These are phyloP conservation scores for Meleagris gallopavo DNA, from an alignment of 2,113 vertebrate species.

Conservation along the genomic window DNA sequence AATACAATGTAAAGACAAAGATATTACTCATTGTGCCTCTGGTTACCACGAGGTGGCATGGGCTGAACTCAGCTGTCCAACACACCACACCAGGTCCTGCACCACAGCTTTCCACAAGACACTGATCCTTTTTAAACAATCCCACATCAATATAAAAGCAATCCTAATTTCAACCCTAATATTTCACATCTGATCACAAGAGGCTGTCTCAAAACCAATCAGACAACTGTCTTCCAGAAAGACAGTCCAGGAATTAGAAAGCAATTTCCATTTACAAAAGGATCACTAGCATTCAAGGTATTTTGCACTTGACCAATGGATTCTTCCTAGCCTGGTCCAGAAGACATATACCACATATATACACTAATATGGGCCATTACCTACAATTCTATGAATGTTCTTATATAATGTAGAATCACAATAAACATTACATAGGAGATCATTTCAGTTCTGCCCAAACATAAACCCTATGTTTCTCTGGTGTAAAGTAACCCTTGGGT, in stretches of 20 bases:
- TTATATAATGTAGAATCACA: too few species aligned
- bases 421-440: too few species aligned
- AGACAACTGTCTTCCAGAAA: neutral
- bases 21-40: too few species aligned
- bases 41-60: too few species aligned
- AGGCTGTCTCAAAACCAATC: neutral
- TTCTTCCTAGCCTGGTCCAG: neutral
- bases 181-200: neutral
- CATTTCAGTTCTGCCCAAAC: neutral
- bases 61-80: too few species aligned
- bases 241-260: neutral
- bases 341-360: neutral
- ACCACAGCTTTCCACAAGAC: neutral
- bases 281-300: neutral
- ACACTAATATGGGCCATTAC: neutral
- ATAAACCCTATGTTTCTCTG: accelerated
- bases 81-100: too few species aligned
- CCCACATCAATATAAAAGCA: neutral
- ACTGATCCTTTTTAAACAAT: neutral
- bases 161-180: neutral
- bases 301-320: neutral
- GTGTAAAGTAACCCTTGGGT: neutral
- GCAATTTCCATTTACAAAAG: neutral
- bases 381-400: neutral
- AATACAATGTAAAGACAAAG: too few species aligned